Conservation (phyloP, 2,888 invertebrate genomes). For the Metellina segmentata region DNA sequence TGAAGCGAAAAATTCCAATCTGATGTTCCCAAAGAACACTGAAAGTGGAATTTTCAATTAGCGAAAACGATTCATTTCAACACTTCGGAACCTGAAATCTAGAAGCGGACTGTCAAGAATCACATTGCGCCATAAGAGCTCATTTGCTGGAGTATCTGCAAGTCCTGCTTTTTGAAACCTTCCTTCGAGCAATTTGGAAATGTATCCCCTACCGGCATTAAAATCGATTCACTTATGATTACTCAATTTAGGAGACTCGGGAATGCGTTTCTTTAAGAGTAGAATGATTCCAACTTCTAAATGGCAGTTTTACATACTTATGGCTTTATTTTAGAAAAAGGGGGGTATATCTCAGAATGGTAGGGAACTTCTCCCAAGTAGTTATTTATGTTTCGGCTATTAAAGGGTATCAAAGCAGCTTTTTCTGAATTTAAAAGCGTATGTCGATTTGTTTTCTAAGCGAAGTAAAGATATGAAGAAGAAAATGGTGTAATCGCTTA, state of each 20-base stretch:
- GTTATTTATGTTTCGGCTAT: background rate
- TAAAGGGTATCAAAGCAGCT: background rate
- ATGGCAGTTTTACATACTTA: background rate
- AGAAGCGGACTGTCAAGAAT: background rate
- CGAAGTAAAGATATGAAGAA: background rate
- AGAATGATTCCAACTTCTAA: background rate
- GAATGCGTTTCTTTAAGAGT: background rate
- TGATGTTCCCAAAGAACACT: background rate
- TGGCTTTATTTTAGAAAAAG: background rate
- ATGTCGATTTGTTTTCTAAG: background rate
- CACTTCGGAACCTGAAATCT: background rate
- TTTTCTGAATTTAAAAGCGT: background rate
- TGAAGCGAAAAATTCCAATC: background rate
- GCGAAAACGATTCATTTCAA: background rate
- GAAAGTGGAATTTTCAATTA: conserved; percentile 22
- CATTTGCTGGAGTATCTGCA: background rate
- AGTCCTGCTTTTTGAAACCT: background rate
- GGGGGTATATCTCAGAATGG: background rate
- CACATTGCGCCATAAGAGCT: background rate
- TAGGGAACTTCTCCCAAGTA: background rate
- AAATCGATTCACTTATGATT: background rate
- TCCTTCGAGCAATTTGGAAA: background rate
- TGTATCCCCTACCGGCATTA: background rate
- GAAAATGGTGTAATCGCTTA: background rate
- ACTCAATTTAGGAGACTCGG: background rate